Evolutionary conservation across 2,888 invertebrate genomes (phyloP), one percentile per base, ranked within the genome.

Genomic region (Macrosoma leucophasiata): DNA sequence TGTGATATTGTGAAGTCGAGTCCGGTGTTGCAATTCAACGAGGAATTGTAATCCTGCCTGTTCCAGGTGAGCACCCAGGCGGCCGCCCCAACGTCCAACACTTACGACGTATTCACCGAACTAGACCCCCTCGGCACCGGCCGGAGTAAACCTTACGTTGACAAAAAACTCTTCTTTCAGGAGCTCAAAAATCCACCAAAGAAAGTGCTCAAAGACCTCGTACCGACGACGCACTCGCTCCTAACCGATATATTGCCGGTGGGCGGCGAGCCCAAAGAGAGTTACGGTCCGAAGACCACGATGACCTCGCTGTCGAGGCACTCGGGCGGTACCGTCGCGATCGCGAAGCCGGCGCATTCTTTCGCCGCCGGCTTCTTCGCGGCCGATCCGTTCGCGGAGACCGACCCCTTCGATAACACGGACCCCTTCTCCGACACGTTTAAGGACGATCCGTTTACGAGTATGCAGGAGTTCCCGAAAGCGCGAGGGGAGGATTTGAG

Each of bases 121-220:
- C 86, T 96, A 76, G 96, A 96, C 87, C 96, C 96, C 41, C 86
- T 96, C 68, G 96, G 96, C 65, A 95, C 94, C 55, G 95, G 95
- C 64, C 90, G 93, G 76, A 93, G 91, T 79, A 93, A 93, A 81
- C 96, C 96, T 45, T 96, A 95, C 86, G 90, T 96, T 65, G 96
- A 96, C 87, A 95, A 95, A 85, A 96, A 96, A 87, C 94, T 95
- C 84, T 96, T 96, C 87, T 96, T 96, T 87, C 94, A 95, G 86
- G 95, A 96, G 77, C 88, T 96, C 64, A 96, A 96, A 86, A 95
- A 96, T 82, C 96, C 96, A 53, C 95, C 95, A 55, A 95, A 95
- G 86, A 95, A 94, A 84, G 92, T 93, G 45, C 88, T 96, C 57
- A 95, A 95, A 85, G 96, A 96, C 78, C 86, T 96, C 69, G 91